phyloP scores from a whole-genome alignment of 2,888 invertebrate genomes.

The Myopa tessellatipennis region DNA sequence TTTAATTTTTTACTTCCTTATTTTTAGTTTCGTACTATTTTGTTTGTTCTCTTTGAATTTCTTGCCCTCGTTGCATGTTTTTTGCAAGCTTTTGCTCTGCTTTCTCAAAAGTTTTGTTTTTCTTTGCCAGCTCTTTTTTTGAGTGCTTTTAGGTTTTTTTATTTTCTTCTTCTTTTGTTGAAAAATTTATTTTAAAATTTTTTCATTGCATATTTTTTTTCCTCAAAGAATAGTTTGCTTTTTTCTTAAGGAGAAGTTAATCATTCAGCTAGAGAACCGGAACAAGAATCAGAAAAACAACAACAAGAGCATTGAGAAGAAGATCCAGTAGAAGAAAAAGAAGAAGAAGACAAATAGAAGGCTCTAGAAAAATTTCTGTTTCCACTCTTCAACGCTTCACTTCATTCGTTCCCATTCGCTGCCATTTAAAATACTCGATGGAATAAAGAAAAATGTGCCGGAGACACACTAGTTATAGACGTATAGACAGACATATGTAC shows the following conservation, averaged over 20 bases:
- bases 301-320: no score
- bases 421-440: no score
- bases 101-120: not conserved
- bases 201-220: not conserved
- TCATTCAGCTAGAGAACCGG: no score
- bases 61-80: constrained; percentile 2
- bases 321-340: no score
- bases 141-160: not conserved
- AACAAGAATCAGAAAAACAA: no score
- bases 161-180: not conserved
- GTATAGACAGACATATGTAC: not conserved
- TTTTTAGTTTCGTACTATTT: not conserved
- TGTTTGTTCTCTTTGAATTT: not conserved
- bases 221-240: no score
- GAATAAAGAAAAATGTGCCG: no score
- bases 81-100: not conserved
- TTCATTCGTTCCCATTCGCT: no score
- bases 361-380: no score
- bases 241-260: no score
- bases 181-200: not conserved
- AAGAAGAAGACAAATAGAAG: no score
- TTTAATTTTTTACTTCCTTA: not conserved
- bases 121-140: not conserved
- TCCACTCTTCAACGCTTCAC: no score
- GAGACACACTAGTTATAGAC: not conserved